phyloP scores from a whole-genome alignment of 2,113 vertebrate genomes.

The Oncorhynchus tshawytscha region DNA sequence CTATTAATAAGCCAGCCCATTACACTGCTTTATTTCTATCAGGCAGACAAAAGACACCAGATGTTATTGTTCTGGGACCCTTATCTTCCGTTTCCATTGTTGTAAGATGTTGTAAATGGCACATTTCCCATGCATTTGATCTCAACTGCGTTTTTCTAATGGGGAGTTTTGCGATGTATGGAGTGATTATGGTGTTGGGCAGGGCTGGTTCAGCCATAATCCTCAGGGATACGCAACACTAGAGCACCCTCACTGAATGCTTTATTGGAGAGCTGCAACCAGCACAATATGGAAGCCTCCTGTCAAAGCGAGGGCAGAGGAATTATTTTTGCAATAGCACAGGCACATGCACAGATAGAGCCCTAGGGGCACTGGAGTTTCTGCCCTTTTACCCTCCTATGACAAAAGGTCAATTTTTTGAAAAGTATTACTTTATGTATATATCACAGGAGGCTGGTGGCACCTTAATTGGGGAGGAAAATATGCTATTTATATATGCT shows the following conservation, averaged over 20 bases:
- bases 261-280: slow-evolving; percentile 44
- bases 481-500: no score
- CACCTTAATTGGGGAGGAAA: no score
- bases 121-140: slow-evolving; percentile 20
- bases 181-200: slow-evolving; percentile 1
- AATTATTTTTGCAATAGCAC: slow-evolving; percentile 37
- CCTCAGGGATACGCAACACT: slow-evolving; percentile 42
- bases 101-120: slow-evolving; percentile 14
- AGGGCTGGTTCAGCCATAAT: slow-evolving; percentile 11
- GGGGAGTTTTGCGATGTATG: slow-evolving; percentile 20
- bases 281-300: slow-evolving; percentile 28
- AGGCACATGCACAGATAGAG: neutral
- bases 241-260: slow-evolving; percentile 45
- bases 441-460: no score
- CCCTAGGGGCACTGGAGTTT: no score
- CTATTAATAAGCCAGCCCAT: slow-evolving; percentile 28
- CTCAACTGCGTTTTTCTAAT: slow-evolving; percentile 4
- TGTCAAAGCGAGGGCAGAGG: slow-evolving; percentile 3
- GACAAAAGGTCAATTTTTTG: no score
- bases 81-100: slow-evolving; percentile 11
- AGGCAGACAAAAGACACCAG: slow-evolving; percentile 25
- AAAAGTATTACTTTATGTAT: no score
- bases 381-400: no score
- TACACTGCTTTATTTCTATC: slow-evolving; percentile 26
- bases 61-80: neutral